These are phyloP conservation scores for Leguminivora glycinivorella DNA, from an alignment of 1,140 invertebrate species.

Conservation along the genomic window DNA sequence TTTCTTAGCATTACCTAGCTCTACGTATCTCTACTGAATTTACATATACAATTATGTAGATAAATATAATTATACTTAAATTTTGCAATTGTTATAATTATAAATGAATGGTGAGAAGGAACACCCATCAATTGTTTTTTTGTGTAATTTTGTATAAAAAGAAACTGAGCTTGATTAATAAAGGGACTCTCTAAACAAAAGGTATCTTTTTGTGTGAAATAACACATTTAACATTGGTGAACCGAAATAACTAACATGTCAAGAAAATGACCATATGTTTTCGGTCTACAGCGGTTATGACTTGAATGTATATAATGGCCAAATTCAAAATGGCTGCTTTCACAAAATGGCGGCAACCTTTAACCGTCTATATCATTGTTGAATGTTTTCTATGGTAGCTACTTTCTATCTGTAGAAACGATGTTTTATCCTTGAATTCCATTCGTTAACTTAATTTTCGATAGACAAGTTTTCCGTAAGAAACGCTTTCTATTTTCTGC, in stretches of 20 bases:
- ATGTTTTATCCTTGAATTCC: neutral
- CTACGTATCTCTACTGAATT: conserved; percentile 3
- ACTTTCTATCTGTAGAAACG: conserved; percentile 29
- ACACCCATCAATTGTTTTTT: neutral
- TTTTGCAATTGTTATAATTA: neutral
- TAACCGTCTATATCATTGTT: conserved; percentile 36
- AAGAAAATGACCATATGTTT: neutral
- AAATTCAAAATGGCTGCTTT: neutral
- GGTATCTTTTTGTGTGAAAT: neutral
- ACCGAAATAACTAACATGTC: neutral
- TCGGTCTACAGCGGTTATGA: neutral
- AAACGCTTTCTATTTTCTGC: conserved; percentile 1
- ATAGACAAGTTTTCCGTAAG: neutral
- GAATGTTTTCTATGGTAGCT: conserved; percentile 49
- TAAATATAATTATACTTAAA: neutral
- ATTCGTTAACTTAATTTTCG: neutral
- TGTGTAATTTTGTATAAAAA: neutral
- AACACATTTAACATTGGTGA: neutral
- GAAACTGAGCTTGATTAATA: too few relatives aligned
- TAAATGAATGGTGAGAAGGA: neutral
- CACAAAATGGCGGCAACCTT: neutral
- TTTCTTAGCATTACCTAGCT: neutral
- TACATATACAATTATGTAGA: neutral
- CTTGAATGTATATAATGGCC: neutral
- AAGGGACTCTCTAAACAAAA: too few relatives aligned